Percentiles rank a stretch among this genome's conserved stretches.
Conservation (phyloP, 2,888 invertebrate species). For the Mallateleia sp. region DNA sequence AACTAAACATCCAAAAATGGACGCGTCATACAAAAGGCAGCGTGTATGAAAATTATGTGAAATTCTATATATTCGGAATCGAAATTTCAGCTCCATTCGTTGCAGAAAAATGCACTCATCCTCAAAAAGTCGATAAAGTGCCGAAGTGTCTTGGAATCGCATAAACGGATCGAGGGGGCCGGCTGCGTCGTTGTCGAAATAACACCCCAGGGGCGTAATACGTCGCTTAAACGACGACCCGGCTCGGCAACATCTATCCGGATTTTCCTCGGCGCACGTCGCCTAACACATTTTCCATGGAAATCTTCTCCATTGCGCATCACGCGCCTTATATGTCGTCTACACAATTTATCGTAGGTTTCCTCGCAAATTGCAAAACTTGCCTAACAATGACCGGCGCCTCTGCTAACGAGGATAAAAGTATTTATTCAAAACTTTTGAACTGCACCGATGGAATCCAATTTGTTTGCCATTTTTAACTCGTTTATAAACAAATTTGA, state of each 20-base stretch:
- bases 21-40: neutral
- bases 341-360: constrained; percentile 41
- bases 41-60: constrained; percentile 15
- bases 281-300: constrained; percentile 80
- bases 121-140: constrained; percentile 58
- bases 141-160: constrained; percentile 42
- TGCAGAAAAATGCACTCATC: constrained; percentile 48
- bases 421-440: constrained; percentile 77
- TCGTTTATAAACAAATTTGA: constrained; percentile 13
- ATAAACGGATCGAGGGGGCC: constrained; percentile 49
- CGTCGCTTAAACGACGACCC: constrained; percentile 59
- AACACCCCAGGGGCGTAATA: constrained; percentile 69
- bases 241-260: constrained; percentile 42
- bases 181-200: constrained; percentile 55
- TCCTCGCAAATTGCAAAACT: constrained; percentile 84
- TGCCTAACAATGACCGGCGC: constrained; percentile 73
- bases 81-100: constrained; percentile 46
- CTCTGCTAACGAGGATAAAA: constrained; percentile 65
- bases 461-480: constrained; percentile 51
- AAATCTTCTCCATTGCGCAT: constrained; percentile 80
- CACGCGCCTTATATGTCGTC: constrained; percentile 57
- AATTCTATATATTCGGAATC: constrained; percentile 46
- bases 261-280: constrained; percentile 63
- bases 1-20: constrained; percentile 13
- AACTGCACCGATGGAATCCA: constrained; percentile 29